Evolutionary conservation across 2,888 invertebrate genomes (phyloP).

Genomic region (Drosophila villosipedis): DNA sequence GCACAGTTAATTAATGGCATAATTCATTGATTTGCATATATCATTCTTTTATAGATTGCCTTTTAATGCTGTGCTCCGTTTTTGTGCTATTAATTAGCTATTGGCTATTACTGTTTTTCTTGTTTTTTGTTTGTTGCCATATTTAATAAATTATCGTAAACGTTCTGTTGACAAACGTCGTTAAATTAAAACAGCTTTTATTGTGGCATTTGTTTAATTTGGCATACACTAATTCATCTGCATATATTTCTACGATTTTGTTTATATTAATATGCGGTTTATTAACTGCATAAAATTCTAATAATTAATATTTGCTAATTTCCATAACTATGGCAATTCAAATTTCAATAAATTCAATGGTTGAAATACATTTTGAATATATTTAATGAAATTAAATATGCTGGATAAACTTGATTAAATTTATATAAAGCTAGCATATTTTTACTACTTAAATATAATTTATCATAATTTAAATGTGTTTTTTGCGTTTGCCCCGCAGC

Average conservation of each 20-base stretch:
- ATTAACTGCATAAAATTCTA: neutral
- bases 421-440: neutral
- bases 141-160: conserved; percentile 8
- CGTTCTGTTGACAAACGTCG: conserved; percentile 7
- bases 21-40: conserved; percentile 51
- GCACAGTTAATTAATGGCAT: conserved; percentile 47
- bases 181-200: conserved; percentile 12
- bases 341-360: neutral
- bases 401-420: neutral
- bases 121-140: neutral
- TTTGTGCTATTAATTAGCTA: conserved; percentile 22
- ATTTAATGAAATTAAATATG: neutral
- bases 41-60: conserved; percentile 33
- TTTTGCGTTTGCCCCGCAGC: no score
- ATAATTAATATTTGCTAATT: neutral
- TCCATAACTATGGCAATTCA: neutral
- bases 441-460: neutral
- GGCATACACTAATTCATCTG: neutral
- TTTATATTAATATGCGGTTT: neutral
- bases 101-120: neutral
- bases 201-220: neutral
- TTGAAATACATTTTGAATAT: neutral
- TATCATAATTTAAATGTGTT: no score
- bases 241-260: neutral
- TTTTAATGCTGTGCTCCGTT: conserved; percentile 33